Evolutionary conservation across 2,888 invertebrate species (phyloP), one percentile per base, ranked within the genome.

Genomic region (Clostera curtula): DNA sequence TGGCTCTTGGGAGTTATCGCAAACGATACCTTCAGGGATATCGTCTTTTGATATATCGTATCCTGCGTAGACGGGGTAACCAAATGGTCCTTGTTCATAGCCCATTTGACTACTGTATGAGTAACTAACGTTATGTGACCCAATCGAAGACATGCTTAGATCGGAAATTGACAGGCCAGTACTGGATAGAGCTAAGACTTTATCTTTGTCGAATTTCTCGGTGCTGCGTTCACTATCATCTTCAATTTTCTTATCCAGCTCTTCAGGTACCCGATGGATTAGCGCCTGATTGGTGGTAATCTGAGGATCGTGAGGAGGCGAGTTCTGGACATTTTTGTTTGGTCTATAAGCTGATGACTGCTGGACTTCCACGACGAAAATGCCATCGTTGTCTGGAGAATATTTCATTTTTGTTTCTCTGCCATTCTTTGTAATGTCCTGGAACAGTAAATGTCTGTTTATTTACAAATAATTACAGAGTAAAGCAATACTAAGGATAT

Each of bases 151-250:
- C 56, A 92, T 86, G 55, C 92, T 92, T 1, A 92, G 82, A 56
- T 93, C 92, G 3, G 94, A 94, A 56, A 93, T 93, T 3, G 93
- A 92, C 2, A 95, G 84, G 0, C 95, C 95, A 0, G 93, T 93
- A 53, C 89, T 89, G 11, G 88, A 86, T 27, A 87, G 69, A 1
- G 87, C 86, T 26, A 87, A 58, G 3, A 84, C 73, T 65, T 75
- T 85, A n/a, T 62, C 62, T 31, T 56, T 67, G 5, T 70, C 68
- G 14, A 64, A 70, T 38, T 66, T 70, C 1, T 42, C 60, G 24
- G 59, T 71, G 27, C 59, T 64, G 37, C 43, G 58, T 31, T 77
- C 73, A 27, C 69, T 70, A 25, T 75, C 74, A 33, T 79, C 76
- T 36, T 72, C 71, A 12, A 54, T 40, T 18, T 65, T 75, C 25